Base-by-base conservation (phyloP, 2,113 vertebrate species). In the Embiotoca jacksoni region DNA sequence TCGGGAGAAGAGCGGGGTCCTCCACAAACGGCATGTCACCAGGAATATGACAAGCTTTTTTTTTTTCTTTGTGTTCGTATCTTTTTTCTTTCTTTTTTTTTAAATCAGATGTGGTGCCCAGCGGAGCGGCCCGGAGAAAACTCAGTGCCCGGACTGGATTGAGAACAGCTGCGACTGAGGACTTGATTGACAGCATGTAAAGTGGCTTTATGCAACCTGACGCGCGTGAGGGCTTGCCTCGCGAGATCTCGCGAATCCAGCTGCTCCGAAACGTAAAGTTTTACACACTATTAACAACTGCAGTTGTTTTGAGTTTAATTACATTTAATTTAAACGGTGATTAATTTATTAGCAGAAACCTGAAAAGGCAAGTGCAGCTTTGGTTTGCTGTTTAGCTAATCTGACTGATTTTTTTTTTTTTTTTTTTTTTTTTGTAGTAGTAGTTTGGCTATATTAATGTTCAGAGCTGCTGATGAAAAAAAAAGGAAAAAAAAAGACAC, bases 21-120 rank as follows among this genome's bases (percentile, higher is more conserved):
- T 93, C 89, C 35, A 76, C 72, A 37, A 89, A 89, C 37, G 95
- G 90, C 95, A 96, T 96, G 75, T 63, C 80, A 55, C 10, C 4
- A 3, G 6, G 2, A 54, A 35, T 23, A 39, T 5, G 0, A 35
- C 41, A 39, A 44, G 9, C 3, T 44, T 37, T 37, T 37, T 37
- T 37, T 4, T 4, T 11, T 3, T 13, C 10, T 44, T 11, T 44
- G 3, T 1, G 23, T 23, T 23, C 23, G 23, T 23, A 7, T 7
- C 0, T 2, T 31, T 7, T 32, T 52, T 14, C 4, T 32, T 52
- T 14, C 4, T n/a, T 8, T 0, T 32, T 1, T 49, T 2, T 23
- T 9, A 32, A 46, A 54, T 36, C 2, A 30, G 15, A 55, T 9
- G 39, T 11, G 8, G 0, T 31, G 41, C 9, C 23, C 23, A 44